Percentiles rank a stretch among this genome's conserved stretches.
Evolutionary conservation across 2,888 invertebrate genomes (phyloP).

Genomic region (Hanleya hanleyi): DNA sequence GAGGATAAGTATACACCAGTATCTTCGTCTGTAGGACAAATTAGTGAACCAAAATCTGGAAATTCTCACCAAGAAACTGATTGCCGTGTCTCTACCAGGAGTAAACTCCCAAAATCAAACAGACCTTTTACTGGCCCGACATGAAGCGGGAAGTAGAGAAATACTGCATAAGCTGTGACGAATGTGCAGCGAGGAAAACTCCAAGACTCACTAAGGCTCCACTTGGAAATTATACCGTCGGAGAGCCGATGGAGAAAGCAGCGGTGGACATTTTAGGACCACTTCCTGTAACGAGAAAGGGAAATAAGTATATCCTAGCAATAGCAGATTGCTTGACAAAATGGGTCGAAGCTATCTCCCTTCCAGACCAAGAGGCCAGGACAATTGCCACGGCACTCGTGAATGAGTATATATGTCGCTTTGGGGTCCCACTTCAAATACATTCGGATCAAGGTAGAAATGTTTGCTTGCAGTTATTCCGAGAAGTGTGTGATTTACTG

Average conservation of each 20-base stretch:
- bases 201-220: not conserved
- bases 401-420: not conserved
- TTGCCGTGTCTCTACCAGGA: not conserved
- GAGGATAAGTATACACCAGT: no score
- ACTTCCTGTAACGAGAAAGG: not conserved
- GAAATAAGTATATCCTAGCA: not conserved
- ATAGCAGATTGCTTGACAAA: constrained; percentile 1
- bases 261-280: not conserved
- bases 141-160: not conserved
- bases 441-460: constrained; percentile 1
- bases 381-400: not conserved
- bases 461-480: not conserved
- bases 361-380: not conserved
- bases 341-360: not conserved
- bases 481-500: not conserved
- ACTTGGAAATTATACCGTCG: not conserved
- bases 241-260: not conserved
- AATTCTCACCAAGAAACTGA: not conserved
- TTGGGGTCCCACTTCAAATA: not conserved
- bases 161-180: not conserved
- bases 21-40: no score
- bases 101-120: not conserved
- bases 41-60: not conserved
- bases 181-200: not conserved
- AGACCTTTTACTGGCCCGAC: not conserved